These are phyloP conservation scores for Acrobasis repandana DNA, from an alignment of 2,888 invertebrate genomes.

Conservation along the genomic window DNA sequence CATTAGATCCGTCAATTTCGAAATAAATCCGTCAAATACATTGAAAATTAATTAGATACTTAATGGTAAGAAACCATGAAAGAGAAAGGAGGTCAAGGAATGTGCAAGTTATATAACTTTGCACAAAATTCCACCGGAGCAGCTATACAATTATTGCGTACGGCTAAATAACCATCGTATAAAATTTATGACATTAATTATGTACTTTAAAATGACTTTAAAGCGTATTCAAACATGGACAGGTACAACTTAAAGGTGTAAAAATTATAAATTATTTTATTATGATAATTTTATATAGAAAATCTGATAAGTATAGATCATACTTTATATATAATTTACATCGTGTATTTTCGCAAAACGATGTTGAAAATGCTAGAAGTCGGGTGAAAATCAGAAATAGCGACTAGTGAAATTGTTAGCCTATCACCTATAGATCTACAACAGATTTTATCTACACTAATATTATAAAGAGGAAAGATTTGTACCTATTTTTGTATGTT, in stretches of 20 bases:
- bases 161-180: neutral
- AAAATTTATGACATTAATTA: neutral
- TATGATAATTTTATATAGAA: too few relatives aligned
- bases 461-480: too few relatives aligned
- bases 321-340: too few relatives aligned
- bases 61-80: constrained; percentile 18
- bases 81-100: constrained; percentile 17
- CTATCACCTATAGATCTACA: too few relatives aligned
- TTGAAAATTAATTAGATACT: constrained; percentile 1
- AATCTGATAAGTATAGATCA: too few relatives aligned
- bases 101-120: constrained; percentile 5
- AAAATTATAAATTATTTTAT: too few relatives aligned
- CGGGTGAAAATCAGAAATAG: too few relatives aligned
- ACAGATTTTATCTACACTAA: too few relatives aligned
- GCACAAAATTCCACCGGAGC: neutral
- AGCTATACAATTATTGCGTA: neutral
- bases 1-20: neutral
- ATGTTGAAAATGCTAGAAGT: too few relatives aligned
- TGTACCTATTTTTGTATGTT: too few relatives aligned
- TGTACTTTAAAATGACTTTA: neutral
- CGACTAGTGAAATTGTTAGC: too few relatives aligned
- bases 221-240: neutral
- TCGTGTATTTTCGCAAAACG: too few relatives aligned
- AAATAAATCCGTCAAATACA: neutral
- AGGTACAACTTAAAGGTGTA: neutral